These are phyloP conservation scores for Eupithecia vulgata DNA, from an alignment of 2,888 invertebrate genomes.

Conservation along the genomic window DNA sequence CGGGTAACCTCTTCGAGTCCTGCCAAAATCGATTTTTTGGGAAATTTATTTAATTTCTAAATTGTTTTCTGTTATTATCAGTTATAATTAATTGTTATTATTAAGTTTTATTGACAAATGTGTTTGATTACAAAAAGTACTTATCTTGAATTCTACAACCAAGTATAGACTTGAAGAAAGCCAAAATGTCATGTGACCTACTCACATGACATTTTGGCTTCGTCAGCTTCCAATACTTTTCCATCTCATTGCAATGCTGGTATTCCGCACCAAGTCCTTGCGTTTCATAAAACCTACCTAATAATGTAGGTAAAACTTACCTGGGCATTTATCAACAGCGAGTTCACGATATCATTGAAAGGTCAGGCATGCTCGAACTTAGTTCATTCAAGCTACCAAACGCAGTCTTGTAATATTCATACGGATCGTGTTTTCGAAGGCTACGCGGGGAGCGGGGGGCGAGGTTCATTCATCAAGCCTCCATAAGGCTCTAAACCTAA, in stretches of 20 bases:
- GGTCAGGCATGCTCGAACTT: constrained; percentile 13
- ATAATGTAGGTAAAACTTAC: too few species aligned
- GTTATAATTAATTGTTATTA: too few species aligned
- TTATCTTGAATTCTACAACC: too few species aligned
- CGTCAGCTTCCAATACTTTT: neutral
- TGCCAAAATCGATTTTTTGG: too few species aligned
- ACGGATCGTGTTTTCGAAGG: constrained; percentile 43
- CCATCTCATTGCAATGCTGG: neutral
- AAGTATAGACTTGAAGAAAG: too few species aligned
- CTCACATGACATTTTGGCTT: too few species aligned
- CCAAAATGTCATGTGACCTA: too few species aligned
- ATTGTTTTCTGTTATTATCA: too few species aligned
- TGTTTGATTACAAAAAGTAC: too few species aligned
- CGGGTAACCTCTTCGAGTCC: too few species aligned
- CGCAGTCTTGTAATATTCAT: constrained; percentile 30
- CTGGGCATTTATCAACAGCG: neutral
- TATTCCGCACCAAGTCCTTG: neutral
- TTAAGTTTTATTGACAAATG: too few species aligned
- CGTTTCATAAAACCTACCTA: neutral
- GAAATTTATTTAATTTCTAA: too few species aligned
- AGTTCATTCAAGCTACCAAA: constrained; percentile 29
- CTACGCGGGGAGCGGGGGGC: constrained; percentile 38
- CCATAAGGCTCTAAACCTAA: constrained; percentile 84
- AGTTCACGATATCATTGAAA: constrained; percentile 37
- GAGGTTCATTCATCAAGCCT: constrained; percentile 80